Conservation (phyloP, 2,888 invertebrate genomes). For the Scotopteryx bipunctaria region DNA sequence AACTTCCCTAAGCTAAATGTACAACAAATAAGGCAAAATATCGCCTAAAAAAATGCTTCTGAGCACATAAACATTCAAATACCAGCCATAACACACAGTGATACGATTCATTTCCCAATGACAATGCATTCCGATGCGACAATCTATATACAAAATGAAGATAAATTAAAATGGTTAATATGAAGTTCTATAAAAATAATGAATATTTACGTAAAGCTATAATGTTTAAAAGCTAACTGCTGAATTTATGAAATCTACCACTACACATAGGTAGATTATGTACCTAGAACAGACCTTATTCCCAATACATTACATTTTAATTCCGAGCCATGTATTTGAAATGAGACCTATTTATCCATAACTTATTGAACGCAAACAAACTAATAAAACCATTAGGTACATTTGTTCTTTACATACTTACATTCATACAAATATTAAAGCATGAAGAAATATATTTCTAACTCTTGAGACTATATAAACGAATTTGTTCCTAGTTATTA, state of each 20-base stretch:
- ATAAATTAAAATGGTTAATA: constrained; percentile 30
- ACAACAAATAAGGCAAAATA: constrained; percentile 37
- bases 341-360: constrained; percentile 14
- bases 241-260: constrained; percentile 25
- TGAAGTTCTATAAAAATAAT: constrained; percentile 34
- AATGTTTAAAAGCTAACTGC: constrained; percentile 24
- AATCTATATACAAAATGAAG: constrained; percentile 9
- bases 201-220: constrained; percentile 29
- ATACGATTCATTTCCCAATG: constrained; percentile 9
- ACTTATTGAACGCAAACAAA: constrained; percentile 27
- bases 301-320: constrained; percentile 14
- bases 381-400: constrained; percentile 31
- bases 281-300: constrained; percentile 21
- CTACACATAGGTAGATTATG: constrained; percentile 21
- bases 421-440: constrained; percentile 72
- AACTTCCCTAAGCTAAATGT: constrained; percentile 37
- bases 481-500: constrained; percentile 78
- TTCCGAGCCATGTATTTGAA: constrained; percentile 6
- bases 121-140: constrained; percentile 19
- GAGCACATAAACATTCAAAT: constrained; percentile 24
- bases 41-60: constrained; percentile 37
- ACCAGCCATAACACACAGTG: constrained; percentile 13
- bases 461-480: constrained; percentile 69
- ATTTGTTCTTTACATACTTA: constrained; percentile 38
- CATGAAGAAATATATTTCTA: constrained; percentile 71